phyloP scores from a whole-genome alignment of 2,113 vertebrate species.

The Rhinolophus ferrumequinum region DNA sequence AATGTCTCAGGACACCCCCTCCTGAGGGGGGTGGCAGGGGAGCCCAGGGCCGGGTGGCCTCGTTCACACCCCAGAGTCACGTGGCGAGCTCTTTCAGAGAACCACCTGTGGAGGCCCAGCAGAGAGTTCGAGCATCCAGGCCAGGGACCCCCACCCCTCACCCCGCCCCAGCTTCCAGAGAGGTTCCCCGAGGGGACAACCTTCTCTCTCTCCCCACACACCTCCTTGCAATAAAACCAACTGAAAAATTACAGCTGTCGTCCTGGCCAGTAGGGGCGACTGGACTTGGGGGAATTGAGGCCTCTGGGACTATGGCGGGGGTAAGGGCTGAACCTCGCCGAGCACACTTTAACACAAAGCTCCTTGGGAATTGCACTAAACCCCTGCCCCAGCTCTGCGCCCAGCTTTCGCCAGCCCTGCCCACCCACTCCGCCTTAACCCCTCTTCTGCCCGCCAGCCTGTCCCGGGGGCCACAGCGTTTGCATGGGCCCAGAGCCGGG shows the following conservation, averaged over 20 bases:
- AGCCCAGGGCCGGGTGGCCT: conserved; percentile 53
- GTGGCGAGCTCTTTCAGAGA: conserved; percentile 9
- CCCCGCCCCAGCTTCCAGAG: not conserved
- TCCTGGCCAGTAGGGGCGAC: conserved; percentile 63
- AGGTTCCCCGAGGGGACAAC: not conserved
- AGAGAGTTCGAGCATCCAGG: not conserved
- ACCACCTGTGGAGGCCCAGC: not conserved
- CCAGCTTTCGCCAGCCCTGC: conserved; percentile 44
- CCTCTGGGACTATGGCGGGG: conserved; percentile 30
- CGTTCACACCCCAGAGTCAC: not conserved
- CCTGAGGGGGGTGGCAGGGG: conserved; percentile 33
- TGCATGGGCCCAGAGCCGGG: conserved; percentile 75
- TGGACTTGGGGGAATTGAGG: conserved; percentile 3
- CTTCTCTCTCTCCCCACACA: not conserved
- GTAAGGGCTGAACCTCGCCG: not conserved
- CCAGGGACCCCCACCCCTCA: not conserved
- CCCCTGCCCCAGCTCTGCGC: conserved; percentile 52
- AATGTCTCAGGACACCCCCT: conserved; percentile 77
- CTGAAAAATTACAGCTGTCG: conserved; percentile 56
- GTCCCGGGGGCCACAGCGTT: conserved; percentile 53
- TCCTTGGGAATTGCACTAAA: conserved; percentile 82
- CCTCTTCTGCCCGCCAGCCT: conserved; percentile 32
- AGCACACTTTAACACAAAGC: conserved; percentile 79
- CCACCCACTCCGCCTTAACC: conserved; percentile 80
- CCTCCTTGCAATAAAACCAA: conserved; percentile 74